Percentiles rank a stretch among this genome's conserved stretches.
phyloP scores from a whole-genome alignment of 2,113 vertebrate species.

The Muscicapa adusta region DNA sequence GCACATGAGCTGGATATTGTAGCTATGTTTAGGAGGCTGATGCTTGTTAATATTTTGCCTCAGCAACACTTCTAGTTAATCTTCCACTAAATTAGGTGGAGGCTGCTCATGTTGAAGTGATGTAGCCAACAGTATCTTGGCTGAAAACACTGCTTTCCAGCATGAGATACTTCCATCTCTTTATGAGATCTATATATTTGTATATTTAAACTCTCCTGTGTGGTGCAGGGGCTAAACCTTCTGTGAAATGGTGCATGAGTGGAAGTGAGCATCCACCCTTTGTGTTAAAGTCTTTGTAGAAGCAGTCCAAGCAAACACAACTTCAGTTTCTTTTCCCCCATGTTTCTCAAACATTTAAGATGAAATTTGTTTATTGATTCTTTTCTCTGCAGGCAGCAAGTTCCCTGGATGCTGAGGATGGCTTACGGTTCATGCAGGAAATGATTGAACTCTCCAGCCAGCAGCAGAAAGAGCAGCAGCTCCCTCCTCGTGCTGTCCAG shows the following conservation, averaged over 20 bases:
- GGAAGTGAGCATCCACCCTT: neutral
- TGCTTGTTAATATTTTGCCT: neutral
- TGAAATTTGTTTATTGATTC: neutral
- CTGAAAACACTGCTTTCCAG: neutral
- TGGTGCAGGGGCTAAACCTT: neutral
- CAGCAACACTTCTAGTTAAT: neutral
- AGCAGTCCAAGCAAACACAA: neutral
- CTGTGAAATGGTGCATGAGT: neutral
- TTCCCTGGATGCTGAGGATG: slow-evolving; percentile 93
- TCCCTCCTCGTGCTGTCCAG: slow-evolving; percentile 94
- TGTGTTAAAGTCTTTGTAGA: neutral
- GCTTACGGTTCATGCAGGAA: slow-evolving; percentile 98
- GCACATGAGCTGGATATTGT: neutral
- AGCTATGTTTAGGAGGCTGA: neutral
- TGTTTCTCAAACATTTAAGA: neutral
- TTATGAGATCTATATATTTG: neutral
- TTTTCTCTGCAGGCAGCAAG: slow-evolving; percentile 83
- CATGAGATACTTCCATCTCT: neutral
- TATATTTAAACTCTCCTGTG: neutral
- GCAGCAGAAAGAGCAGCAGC: slow-evolving; percentile 98
- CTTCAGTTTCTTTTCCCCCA: neutral
- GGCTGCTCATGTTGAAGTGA: neutral
- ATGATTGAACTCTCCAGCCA: slow-evolving; percentile 99
- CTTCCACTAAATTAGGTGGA: neutral
- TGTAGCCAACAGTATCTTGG: neutral